phyloP scores from a whole-genome alignment of 2,888 invertebrate species.

The Dorcus parallelipipedus region DNA sequence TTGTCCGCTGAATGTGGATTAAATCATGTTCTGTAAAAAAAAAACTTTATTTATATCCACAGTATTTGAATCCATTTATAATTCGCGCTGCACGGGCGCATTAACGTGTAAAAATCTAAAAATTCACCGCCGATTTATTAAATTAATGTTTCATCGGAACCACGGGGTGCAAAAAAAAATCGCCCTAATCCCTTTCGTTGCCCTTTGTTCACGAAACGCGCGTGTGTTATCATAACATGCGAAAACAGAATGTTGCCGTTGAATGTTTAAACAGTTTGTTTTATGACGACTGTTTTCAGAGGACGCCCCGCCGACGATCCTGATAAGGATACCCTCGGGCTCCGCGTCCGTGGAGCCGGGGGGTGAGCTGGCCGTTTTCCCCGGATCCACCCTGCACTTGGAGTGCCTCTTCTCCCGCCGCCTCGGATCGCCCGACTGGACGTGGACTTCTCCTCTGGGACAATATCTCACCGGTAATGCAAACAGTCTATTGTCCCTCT shows the following conservation, averaged over 20 bases:
- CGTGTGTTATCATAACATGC: neutral
- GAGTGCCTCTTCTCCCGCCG: slow-evolving; percentile 77
- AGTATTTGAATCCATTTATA: too few relatives aligned
- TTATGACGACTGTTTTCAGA: slow-evolving; percentile 50
- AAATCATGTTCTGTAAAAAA: neutral
- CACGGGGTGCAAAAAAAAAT: slow-evolving; percentile 5
- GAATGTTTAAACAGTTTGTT: neutral
- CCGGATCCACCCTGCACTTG: slow-evolving; percentile 75
- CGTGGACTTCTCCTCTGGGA: slow-evolving; percentile 78
- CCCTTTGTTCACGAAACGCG: slow-evolving; percentile 2
- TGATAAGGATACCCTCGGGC: slow-evolving; percentile 72
- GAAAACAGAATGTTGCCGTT: neutral
- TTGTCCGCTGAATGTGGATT: too few relatives aligned
- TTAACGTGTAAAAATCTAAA: too few relatives aligned
- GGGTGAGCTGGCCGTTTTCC: slow-evolving; percentile 76
- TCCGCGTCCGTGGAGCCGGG: slow-evolving; percentile 77
- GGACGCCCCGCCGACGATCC: slow-evolving; percentile 78
- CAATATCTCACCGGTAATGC: slow-evolving; percentile 71
- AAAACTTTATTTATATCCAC: slow-evolving; percentile 3
- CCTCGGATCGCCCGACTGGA: slow-evolving; percentile 82
- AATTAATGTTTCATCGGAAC: neutral
- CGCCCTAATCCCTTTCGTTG: slow-evolving; percentile 4
- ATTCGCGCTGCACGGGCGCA: too few relatives aligned
- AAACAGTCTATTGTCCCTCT: neutral
- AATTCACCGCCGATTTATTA: too few relatives aligned